Conservation (phyloP, 2,888 invertebrate genomes). For the Lasioglossum figueresi region DNA sequence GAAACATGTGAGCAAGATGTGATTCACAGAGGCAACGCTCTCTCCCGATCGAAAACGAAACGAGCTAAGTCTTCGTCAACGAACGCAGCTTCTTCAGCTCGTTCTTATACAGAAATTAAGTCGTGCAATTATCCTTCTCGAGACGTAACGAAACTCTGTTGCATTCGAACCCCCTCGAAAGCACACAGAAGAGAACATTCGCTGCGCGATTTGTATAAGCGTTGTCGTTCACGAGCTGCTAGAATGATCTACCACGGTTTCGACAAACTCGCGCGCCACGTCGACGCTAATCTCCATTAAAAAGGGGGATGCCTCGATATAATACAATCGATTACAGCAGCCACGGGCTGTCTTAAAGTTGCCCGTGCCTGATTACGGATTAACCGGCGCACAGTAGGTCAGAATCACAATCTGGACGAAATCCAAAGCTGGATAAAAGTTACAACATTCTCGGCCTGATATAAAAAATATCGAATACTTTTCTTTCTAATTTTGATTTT, state of each 20-base stretch:
- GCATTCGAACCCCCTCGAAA: conserved; percentile 9
- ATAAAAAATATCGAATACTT: too few species aligned
- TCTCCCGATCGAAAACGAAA: background rate
- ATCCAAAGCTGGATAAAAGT: background rate
- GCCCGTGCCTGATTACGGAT: background rate
- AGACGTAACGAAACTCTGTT: background rate
- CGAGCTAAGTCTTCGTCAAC: background rate
- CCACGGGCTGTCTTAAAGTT: background rate
- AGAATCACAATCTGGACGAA: background rate
- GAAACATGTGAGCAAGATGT: conserved; percentile 18
- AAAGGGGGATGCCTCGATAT: conserved; percentile 36
- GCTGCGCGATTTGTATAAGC: conserved; percentile 5
- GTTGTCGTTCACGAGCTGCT: conserved; percentile 3
- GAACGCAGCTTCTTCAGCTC: background rate
- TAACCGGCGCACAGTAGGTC: background rate
- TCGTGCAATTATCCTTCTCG: background rate
- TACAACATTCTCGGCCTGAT: too few species aligned
- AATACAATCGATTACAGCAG: conserved; percentile 26
- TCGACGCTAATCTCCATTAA: conserved; percentile 27
- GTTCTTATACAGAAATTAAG: background rate
- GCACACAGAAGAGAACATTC: conserved; percentile 5
- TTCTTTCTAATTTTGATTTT: too few species aligned
- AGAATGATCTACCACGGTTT: conserved; percentile 19
- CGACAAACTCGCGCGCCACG: conserved; percentile 24
- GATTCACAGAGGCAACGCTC: background rate